Base-by-base conservation (phyloP, 2,113 vertebrate species). In the Tangachromis dhanisi region DNA sequence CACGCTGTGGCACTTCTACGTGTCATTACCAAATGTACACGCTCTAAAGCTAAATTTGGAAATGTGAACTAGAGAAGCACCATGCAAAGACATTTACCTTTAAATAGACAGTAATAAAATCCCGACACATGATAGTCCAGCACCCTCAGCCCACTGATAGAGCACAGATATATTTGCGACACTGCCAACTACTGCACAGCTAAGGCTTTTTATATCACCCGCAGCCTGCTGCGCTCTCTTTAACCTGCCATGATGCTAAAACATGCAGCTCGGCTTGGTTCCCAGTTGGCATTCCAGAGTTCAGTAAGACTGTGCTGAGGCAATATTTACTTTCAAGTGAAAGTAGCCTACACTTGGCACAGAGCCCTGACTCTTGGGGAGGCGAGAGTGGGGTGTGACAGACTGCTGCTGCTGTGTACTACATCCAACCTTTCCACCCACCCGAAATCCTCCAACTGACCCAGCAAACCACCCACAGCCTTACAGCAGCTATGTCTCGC, bases 241-340 rank as follows among this genome's bases (percentile, higher is more conserved):
- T 38, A 84, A 90, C 82, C 10, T 59, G 88, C 86, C 85, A 80
- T 53, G 86, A 88, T 83, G 88, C 83, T 85, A 57, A 84, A 84
- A 90, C 86, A 86, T 83, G 81, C 47, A 85, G 73, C 86, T 92
- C 63, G 35, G 87, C 90, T 83, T 9, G 61, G 73, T 59, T 93
- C 91, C 92, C 86, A 91, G 87, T 84, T 83, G 90, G 88, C 93
- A 94, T 94, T 93, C 85, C 91, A 84, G 82, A n/a, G 53, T 79
- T 86, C 90, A 82, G 92, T 87, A 92, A 93, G 81, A 86, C 86
- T 68, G 85, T 87, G 92, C 90, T 95, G 90, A 95, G 94, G 92
- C 90, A 94, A 95, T 93, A 94, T 96, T 96, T 95, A 95, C 94
- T 93, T 95, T 92, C 80, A 84, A 95, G 89, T 59, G 90, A 96